phyloP scores from a whole-genome alignment of 2,888 invertebrate species.

The Notodonta dromedarius region DNA sequence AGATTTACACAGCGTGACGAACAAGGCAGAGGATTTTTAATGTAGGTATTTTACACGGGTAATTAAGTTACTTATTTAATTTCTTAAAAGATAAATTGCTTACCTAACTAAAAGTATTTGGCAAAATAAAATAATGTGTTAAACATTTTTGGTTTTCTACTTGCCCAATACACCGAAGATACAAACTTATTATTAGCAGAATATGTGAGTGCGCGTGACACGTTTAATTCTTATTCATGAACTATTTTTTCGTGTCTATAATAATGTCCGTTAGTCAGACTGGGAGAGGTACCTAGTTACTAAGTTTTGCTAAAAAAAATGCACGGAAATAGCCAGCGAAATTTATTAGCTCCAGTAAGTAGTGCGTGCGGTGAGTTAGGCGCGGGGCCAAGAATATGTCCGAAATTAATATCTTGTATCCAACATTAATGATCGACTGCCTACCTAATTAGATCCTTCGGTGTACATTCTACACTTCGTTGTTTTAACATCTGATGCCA shows the following conservation, averaged over 20 bases:
- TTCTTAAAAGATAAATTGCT: no score
- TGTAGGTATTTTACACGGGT: no score
- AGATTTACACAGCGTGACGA: no score
- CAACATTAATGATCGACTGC: constrained; percentile 51
- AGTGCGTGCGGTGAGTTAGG: constrained; percentile 65
- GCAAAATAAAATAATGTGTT: no score
- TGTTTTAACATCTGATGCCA: background rate
- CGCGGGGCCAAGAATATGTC: constrained; percentile 69
- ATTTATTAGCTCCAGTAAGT: constrained; percentile 69
- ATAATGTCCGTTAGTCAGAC: constrained; percentile 34
- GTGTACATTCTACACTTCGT: constrained; percentile 10
- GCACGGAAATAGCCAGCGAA: constrained; percentile 60
- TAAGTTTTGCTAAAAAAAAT: constrained; percentile 48
- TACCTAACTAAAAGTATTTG: no score
- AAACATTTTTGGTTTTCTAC: no score
- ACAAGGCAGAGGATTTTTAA: no score
- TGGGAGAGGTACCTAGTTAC: constrained; percentile 18
- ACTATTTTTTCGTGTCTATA: constrained; percentile 11
- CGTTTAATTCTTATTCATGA: constrained; percentile 7
- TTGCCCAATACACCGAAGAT: no score
- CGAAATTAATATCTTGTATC: constrained; percentile 63
- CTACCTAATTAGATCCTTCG: constrained; percentile 39
- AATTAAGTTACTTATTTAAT: no score
- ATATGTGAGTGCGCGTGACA: constrained; percentile 2
- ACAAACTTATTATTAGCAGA: background rate